These are phyloP conservation scores for Drosophila neotestacea DNA, from an alignment of 2,888 invertebrate genomes.

Conservation along the genomic window DNA sequence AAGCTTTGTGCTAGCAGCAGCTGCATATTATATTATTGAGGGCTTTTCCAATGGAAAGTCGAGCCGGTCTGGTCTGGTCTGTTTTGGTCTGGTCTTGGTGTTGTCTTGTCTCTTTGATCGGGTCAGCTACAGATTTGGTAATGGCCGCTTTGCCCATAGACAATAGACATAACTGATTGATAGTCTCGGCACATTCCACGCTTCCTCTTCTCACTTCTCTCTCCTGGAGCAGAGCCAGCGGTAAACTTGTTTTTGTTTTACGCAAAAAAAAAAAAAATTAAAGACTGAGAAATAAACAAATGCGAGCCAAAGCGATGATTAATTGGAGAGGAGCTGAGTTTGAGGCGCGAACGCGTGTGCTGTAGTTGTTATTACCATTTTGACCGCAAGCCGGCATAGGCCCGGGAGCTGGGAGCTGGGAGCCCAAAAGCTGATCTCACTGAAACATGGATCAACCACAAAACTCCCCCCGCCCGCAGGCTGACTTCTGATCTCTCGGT, in stretches of 20 bases:
- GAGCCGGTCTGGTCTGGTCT: constrained; percentile 58
- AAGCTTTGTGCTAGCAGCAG: constrained; percentile 12
- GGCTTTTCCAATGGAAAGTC: constrained; percentile 80
- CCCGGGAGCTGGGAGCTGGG: constrained; percentile 7
- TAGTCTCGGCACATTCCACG: constrained; percentile 80
- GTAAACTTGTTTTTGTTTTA: constrained; percentile 76
- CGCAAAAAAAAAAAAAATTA: constrained; percentile 36
- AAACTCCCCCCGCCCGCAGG: constrained; percentile 22
- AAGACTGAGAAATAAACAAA: constrained; percentile 46
- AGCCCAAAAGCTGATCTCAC: constrained; percentile 32
- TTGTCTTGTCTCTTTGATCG: constrained; percentile 19
- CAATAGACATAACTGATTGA: constrained; percentile 77
- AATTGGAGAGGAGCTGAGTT: constrained; percentile 57
- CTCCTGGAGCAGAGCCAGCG: constrained; percentile 42
- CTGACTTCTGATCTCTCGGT: constrained; percentile 37
- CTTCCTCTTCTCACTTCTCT: constrained; percentile 26
- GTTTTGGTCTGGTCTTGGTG: constrained; percentile 29
- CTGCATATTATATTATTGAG: constrained; percentile 35
- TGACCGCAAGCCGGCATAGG: constrained; percentile 44
- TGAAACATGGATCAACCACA: constrained; percentile 20
- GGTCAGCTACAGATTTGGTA: constrained; percentile 69
- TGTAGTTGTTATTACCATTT: constrained; percentile 34
- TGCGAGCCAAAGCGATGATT: constrained; percentile 66
- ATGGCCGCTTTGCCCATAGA: constrained; percentile 58
- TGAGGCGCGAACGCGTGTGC: constrained; percentile 48